Conservation (phyloP, 2,113 vertebrate genomes). For the Octodon degus region DNA sequence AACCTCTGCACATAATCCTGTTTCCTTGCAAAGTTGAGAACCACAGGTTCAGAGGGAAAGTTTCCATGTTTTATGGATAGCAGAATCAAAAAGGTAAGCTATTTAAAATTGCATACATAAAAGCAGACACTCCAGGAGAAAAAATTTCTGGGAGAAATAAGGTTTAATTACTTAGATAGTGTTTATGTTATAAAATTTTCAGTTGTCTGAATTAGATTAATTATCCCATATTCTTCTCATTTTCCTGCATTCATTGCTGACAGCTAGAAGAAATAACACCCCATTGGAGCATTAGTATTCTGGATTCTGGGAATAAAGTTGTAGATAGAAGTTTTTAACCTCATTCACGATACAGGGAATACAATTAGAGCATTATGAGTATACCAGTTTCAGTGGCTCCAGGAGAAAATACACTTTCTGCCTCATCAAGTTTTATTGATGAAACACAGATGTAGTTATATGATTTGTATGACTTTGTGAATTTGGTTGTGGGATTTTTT, state of each 20-base stretch:
- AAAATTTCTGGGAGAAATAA: neutral
- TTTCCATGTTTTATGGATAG: neutral
- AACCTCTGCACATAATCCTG: neutral
- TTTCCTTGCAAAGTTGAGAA: neutral
- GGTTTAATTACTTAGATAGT: neutral
- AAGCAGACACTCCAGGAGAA: neutral
- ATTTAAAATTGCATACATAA: neutral
- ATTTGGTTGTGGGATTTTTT: constrained; percentile 65
- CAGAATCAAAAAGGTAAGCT: neutral
- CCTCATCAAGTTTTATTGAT: constrained; percentile 82
- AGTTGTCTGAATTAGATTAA: constrained; percentile 72
- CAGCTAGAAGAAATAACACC: constrained; percentile 69
- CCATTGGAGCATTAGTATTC: constrained; percentile 63
- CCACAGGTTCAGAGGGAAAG: fast-evolving
- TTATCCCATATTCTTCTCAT: constrained; percentile 65
- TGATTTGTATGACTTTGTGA: constrained; percentile 77
- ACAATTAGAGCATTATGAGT: constrained; percentile 69
- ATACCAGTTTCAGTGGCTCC: constrained; percentile 67
- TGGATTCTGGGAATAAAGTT: constrained; percentile 58
- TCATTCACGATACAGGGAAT: constrained; percentile 67
- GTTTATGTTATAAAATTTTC: constrained; percentile 56
- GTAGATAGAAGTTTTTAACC: constrained; percentile 74
- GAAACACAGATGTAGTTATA: constrained; percentile 81
- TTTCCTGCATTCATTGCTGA: constrained; percentile 62
- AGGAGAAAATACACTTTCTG: constrained; percentile 82